Conservation (phyloP, 2,888 invertebrate genomes). For the Cistogaster globosa region DNA sequence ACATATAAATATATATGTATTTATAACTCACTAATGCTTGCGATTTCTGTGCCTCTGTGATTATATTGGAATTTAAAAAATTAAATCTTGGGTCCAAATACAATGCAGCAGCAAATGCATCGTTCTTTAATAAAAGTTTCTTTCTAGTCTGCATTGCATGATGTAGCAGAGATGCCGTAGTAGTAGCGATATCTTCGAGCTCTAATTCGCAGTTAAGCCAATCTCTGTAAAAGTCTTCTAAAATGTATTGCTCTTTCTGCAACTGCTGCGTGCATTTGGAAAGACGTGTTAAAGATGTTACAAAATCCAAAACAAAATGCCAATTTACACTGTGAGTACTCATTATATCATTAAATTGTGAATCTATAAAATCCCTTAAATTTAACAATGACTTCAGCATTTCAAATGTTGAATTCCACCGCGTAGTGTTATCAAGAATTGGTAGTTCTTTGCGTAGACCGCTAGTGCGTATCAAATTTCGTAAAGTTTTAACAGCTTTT, state of each 20-base stretch:
- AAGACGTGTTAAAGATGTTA: constrained; percentile 66
- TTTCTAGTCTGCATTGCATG: constrained; percentile 40
- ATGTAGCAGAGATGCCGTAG: constrained; percentile 4
- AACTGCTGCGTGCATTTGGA: constrained; percentile 58
- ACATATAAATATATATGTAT: too few relatives aligned
- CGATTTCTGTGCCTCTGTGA: too few relatives aligned
- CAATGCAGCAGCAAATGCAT: constrained; percentile 66
- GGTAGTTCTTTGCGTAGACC: too few relatives aligned
- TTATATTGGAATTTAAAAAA: too few relatives aligned
- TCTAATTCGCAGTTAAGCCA: constrained; percentile 64
- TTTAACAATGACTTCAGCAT: background rate
- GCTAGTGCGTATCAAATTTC: too few relatives aligned
- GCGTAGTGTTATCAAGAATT: too few relatives aligned
- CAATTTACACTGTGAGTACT: constrained; percentile 37
- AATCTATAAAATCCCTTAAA: constrained; percentile 1
- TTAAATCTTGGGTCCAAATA: too few relatives aligned
- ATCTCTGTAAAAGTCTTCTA: constrained; percentile 71
- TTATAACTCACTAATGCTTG: constrained; percentile 63
- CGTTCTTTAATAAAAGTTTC: constrained; percentile 51
- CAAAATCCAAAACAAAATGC: constrained; percentile 67
- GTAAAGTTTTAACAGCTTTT: background rate
- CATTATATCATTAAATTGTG: background rate
- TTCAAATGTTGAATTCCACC: too few relatives aligned
- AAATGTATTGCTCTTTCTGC: constrained; percentile 63
- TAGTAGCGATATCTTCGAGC: constrained; percentile 47